These are phyloP conservation scores for Cinclus mexicanus DNA, from an alignment of 2,113 vertebrate genomes.

Conservation along the genomic window DNA sequence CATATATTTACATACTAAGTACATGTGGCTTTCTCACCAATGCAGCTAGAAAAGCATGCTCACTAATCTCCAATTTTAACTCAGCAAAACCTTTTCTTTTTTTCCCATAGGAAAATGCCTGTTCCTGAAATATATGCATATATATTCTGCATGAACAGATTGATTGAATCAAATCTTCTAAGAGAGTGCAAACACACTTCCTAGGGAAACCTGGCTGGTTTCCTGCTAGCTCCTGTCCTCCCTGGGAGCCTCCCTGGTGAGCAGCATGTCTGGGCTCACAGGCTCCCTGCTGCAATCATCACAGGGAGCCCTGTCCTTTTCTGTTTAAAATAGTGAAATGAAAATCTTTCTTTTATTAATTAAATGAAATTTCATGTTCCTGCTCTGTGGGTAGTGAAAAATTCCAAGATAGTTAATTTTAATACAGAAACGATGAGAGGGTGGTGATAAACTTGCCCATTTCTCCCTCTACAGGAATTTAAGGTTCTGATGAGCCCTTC, in stretches of 20 bases:
- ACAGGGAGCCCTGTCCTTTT: background rate
- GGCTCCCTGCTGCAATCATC: background rate
- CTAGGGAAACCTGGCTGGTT: constrained; percentile 51
- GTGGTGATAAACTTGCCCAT: background rate
- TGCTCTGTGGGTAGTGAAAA: constrained; percentile 12
- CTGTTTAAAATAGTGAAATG: background rate
- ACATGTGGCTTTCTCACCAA: background rate
- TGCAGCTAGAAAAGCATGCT: background rate
- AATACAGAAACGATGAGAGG: background rate
- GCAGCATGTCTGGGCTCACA: background rate
- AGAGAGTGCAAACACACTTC: background rate
- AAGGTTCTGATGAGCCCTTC: background rate
- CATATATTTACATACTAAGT: background rate
- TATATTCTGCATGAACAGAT: constrained; percentile 25
- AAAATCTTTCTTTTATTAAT: constrained; percentile 22
- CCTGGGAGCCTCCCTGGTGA: constrained; percentile 28
- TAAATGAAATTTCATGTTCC: constrained; percentile 33
- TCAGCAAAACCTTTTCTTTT: background rate
- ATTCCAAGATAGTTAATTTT: background rate
- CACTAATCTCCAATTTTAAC: background rate
- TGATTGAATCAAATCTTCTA: constrained; percentile 14
- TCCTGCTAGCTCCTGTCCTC: constrained; percentile 42
- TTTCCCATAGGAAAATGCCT: constrained; percentile 25
- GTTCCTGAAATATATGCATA: constrained; percentile 7
- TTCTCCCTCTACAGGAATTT: constrained; percentile 21